Evolutionary conservation across 2,113 vertebrate genomes (phyloP), one percentile per base, ranked within the genome.

Genomic region (Furnarius figulus): DNA sequence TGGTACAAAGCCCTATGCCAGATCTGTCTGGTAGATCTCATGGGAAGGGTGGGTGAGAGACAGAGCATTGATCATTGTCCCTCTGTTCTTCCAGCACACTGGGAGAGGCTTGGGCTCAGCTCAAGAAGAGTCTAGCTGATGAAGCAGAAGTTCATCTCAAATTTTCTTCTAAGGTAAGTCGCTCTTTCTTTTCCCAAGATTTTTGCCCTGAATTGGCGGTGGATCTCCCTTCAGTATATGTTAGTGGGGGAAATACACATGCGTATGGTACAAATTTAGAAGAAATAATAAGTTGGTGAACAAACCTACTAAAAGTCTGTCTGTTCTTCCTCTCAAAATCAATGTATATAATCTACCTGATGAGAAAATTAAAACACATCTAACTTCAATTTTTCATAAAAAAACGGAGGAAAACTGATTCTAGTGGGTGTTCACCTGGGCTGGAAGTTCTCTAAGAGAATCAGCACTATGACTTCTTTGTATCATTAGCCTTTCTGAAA

Each of bases 141-240:
- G 99, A 99, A 91, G 99, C 99, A 5, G 99, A 99, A 85, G 99
- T 99, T 97, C 99, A 99, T 95, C 98, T 99, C 73, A 99, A 99
- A 95, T 99, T 99, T 98, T 99, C 99, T 10, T 99, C 99, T 14
- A 99, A 99, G 99, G 99, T 99, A 98, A 96, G 37, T 42, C 23
- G 21, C 55, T 89, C 44, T 75, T 52, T 30, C 25, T 91, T 75
- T 68, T 62, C 52, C 25, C 42, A 46, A 65, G 24, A 44, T 75
- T 50, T 89, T 90, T 87, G 8, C 30, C 28, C n/a, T 86, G 50
- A 40, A 19, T 85, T 73, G 42, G 4, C 79, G 31, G 31, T 23
- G 40, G 9, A 14, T 47, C 15, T 91, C 14, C 35, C 47, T 79
- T 80, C 62, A 59, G 40, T 62, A 44, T 9, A 22, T 62, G 19